A percentile compares a stretch with the other conserved stretches of the same genome.
Conservation (phyloP, 2,888 invertebrate genomes). For the Melikaiella ostensackeni region DNA sequence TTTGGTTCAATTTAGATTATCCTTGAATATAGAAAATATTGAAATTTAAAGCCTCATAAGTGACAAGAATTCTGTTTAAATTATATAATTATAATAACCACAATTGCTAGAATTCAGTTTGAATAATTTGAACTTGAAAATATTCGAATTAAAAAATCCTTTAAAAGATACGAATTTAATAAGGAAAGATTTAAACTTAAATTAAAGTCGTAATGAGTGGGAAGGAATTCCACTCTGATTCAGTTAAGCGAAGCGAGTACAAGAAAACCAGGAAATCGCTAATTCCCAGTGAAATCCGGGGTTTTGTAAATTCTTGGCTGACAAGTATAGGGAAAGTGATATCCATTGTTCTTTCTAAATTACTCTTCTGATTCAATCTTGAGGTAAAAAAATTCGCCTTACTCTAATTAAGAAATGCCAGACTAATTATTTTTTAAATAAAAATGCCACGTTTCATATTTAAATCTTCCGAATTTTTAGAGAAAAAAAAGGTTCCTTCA, state of each 20-base stretch:
- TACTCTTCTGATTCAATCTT: slow-evolving; percentile 7
- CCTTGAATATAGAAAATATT: too few species aligned
- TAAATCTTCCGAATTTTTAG: neutral
- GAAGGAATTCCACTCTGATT: neutral
- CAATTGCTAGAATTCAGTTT: too few species aligned
- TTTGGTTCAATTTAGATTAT: too few species aligned
- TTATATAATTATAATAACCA: too few species aligned
- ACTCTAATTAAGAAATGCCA: neutral
- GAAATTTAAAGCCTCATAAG: too few species aligned
- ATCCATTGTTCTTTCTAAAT: slow-evolving; percentile 32
- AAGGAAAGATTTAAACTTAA: neutral
- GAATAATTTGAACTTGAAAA: too few species aligned
- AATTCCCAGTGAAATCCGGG: slow-evolving; percentile 19
- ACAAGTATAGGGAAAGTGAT: slow-evolving; percentile 31
- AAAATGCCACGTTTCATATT: neutral
- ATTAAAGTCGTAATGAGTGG: neutral
- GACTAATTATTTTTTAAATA: neutral
- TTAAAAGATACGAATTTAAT: neutral
- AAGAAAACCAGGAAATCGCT: slow-evolving; percentile 20
- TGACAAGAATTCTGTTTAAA: too few species aligned
- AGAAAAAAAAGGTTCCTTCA: neutral
- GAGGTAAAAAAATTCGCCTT: neutral
- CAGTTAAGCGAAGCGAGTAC: neutral
- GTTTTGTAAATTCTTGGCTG: neutral
- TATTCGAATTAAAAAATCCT: too few species aligned